Percentiles rank a stretch among this genome's conserved stretches.
phyloP scores from a whole-genome alignment of 2,888 invertebrate genomes.

The Phragmatobia fuliginosa region DNA sequence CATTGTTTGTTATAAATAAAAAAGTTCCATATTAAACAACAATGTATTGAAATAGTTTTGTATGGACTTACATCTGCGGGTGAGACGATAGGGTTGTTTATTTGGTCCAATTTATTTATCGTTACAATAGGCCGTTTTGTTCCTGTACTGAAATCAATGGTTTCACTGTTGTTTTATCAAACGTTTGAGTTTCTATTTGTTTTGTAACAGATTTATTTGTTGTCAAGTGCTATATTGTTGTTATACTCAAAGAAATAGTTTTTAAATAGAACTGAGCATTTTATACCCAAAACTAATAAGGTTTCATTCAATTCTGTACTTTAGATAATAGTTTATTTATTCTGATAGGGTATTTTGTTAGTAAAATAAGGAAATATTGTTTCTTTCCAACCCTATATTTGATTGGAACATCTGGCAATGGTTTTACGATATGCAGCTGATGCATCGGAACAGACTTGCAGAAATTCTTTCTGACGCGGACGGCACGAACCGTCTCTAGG shows the following conservation, averaged over 20 bases:
- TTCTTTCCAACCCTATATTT: slow-evolving; percentile 46
- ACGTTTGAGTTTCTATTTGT: slow-evolving; percentile 29
- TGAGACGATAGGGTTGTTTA: slow-evolving; percentile 58
- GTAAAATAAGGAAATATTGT: neutral
- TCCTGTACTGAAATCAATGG: slow-evolving; percentile 26
- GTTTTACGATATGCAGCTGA: slow-evolving; percentile 53
- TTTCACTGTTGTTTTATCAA: slow-evolving; percentile 20
- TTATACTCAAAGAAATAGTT: neutral
- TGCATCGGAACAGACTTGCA: slow-evolving; percentile 52
- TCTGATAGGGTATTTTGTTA: too few relatives aligned
- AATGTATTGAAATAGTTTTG: slow-evolving; percentile 67
- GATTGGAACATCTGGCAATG: slow-evolving; percentile 70
- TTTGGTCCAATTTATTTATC: slow-evolving; percentile 46
- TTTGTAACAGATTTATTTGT: slow-evolving; percentile 31
- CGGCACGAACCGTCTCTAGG: slow-evolving; percentile 41
- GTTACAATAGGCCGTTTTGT: slow-evolving; percentile 39
- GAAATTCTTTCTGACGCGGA: slow-evolving; percentile 47
- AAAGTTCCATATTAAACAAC: slow-evolving; percentile 75
- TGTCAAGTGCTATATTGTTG: neutral
- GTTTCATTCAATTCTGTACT: neutral
- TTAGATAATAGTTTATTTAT: neutral
- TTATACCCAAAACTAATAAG: neutral
- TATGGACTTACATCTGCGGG: slow-evolving; percentile 73
- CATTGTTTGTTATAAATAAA: slow-evolving; percentile 76
- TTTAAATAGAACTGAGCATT: neutral